Evolutionary conservation across 2,113 vertebrate genomes (phyloP).

Genomic region (Calyptomena viridis): DNA sequence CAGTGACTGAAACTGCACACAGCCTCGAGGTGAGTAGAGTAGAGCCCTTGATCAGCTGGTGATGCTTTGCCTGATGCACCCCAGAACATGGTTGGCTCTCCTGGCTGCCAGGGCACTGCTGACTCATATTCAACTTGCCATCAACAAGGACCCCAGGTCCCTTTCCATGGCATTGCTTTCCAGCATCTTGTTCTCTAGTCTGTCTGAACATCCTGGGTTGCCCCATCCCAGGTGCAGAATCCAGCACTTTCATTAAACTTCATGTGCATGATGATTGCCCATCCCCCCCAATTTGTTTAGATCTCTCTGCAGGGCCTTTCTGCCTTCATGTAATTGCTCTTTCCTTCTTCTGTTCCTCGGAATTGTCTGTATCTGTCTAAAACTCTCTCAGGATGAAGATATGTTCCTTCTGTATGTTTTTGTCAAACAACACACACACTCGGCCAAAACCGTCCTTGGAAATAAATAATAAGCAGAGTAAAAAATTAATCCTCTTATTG

Average conservation of each 20-base stretch:
- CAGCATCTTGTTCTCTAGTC: background rate
- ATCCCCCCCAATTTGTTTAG: background rate
- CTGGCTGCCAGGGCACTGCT: background rate
- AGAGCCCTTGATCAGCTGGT: background rate
- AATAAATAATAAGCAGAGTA: background rate
- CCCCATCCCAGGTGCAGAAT: background rate
- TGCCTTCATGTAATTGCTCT: background rate
- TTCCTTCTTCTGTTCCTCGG: background rate
- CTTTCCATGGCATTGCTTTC: background rate
- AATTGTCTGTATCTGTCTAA: background rate
- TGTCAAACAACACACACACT: background rate
- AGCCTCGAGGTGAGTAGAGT: background rate
- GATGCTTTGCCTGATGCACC: background rate
- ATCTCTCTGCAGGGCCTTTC: background rate
- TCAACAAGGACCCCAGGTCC: background rate
- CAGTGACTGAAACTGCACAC: background rate
- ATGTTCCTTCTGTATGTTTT: background rate
- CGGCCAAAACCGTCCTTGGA: background rate
- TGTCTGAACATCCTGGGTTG: background rate
- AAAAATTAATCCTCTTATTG: background rate
- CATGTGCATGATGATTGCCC: fast-evolving
- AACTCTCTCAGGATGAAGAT: background rate
- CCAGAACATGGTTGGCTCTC: background rate
- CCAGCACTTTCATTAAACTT: background rate
- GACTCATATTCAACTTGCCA: background rate